phyloP scores from a whole-genome alignment of 2,797 vertebrate genomes.

The Gallinago stenura region DNA sequence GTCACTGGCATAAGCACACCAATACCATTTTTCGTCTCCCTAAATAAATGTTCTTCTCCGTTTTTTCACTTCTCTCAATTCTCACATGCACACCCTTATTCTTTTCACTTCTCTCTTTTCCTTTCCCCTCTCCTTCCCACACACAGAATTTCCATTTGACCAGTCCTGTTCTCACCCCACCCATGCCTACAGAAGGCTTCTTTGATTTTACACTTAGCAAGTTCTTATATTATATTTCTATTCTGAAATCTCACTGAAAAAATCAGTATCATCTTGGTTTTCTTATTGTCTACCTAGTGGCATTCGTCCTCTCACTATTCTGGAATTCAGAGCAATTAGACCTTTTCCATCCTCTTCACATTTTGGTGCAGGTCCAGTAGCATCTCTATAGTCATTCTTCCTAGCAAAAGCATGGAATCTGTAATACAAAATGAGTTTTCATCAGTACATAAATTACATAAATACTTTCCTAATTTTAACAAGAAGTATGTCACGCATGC shows the following conservation, averaged over 20 bases:
- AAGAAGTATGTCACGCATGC: not conserved
- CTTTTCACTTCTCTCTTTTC: not conserved
- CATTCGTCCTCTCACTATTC: slow-evolving; percentile 71
- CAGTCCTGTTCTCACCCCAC: not conserved
- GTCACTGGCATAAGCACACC: not conserved
- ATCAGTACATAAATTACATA: not conserved
- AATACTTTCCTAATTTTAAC: not conserved
- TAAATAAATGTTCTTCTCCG: not conserved
- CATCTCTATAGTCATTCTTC: slow-evolving; percentile 51
- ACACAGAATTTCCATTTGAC: not conserved
- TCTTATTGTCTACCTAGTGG: slow-evolving; percentile 77
- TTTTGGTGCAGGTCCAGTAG: slow-evolving; percentile 5
- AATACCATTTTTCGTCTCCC: not conserved
- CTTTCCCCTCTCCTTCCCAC: not conserved
- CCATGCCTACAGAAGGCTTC: not conserved
- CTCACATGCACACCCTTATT: not conserved
- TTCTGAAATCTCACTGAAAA: not conserved
- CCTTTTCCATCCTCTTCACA: slow-evolving; percentile 38
- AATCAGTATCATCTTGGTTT: not conserved
- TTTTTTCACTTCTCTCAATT: not conserved
- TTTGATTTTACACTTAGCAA: not conserved
- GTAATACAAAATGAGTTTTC: slow-evolving; percentile 37
- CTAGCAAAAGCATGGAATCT: slow-evolving; percentile 84
- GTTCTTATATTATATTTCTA: not conserved
- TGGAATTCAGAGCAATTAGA: slow-evolving; percentile 19